These are phyloP conservation scores for Desoria tigrina DNA, from an alignment of 2,888 invertebrate species.

Conservation along the genomic window DNA sequence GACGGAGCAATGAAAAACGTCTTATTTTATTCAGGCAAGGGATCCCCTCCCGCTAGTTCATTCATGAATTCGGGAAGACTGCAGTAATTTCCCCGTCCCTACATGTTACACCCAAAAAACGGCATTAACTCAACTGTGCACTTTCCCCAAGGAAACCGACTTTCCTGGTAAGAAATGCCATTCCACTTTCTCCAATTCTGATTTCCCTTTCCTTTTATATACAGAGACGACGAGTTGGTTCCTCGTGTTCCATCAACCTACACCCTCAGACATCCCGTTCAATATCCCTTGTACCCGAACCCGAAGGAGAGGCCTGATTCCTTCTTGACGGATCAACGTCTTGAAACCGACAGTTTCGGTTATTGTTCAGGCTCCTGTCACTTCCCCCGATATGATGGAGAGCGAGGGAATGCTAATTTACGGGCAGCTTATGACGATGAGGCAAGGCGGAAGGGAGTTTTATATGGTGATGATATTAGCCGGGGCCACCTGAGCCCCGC, in stretches of 20 bases:
- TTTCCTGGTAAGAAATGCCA: no score
- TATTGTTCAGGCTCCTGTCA: not conserved
- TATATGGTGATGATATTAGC: no score
- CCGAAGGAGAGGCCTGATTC: not conserved
- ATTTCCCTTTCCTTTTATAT: not conserved
- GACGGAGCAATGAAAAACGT: slow-evolving; percentile 22
- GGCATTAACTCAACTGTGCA: no score
- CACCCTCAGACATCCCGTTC: slow-evolving; percentile 2
- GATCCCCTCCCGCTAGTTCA: not conserved
- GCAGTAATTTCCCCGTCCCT: no score
- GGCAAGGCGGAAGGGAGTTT: no score
- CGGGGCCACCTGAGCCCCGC: no score
- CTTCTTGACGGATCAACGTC: not conserved
- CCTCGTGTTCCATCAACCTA: slow-evolving; percentile 22
- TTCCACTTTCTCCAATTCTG: no score
- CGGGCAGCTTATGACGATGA: no score
- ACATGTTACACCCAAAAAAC: no score
- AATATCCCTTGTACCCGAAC: not conserved
- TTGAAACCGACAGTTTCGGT: not conserved
- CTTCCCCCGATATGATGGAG: not conserved
- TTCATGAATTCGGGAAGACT: no score
- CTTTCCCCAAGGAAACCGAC: no score
- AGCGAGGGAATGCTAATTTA: no score
- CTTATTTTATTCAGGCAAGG: slow-evolving; percentile 28
- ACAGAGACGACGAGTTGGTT: slow-evolving; percentile 12